Evolutionary conservation across 2,113 vertebrate species (phyloP).

Genomic region (Arizona elegans): DNA sequence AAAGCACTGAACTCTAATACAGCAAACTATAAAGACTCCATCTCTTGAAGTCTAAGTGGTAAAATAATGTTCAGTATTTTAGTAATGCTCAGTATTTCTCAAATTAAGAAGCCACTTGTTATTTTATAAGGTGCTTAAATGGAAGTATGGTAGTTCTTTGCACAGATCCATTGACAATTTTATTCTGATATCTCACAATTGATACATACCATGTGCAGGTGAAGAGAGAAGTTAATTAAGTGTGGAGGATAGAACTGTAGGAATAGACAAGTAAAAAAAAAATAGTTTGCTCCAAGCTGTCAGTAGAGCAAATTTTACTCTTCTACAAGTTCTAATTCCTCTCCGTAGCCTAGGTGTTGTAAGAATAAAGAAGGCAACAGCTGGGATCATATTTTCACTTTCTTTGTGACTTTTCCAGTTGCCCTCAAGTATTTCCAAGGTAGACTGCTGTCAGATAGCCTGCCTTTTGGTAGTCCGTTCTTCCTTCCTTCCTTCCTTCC

Average conservation of each 20-base stretch:
- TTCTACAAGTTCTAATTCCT: neutral
- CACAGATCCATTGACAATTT: conserved; percentile 42
- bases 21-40: conserved; percentile 36
- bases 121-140: conserved; percentile 27
- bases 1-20: neutral
- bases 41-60: conserved; percentile 7
- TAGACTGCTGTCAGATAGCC: neutral
- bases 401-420: neutral
- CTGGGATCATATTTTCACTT: neutral
- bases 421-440: neutral
- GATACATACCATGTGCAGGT: conserved; percentile 13
- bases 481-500: neutral
- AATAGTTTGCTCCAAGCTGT: conserved; percentile 16
- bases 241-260: conserved; percentile 18
- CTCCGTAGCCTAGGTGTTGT: accelerated
- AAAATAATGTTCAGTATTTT: neutral
- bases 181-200: conserved; percentile 29
- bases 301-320: conserved; percentile 3
- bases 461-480: neutral
- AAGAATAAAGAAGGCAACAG: accelerated
- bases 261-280: neutral
- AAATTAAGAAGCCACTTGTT: conserved; percentile 8
- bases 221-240: neutral
- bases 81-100: conserved; percentile 40
- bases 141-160: conserved; percentile 10